A percentile compares a stretch with the other conserved stretches of the same genome.
Evolutionary conservation across 2,888 invertebrate species (phyloP).

Genomic region (Drosophila meridiana): DNA sequence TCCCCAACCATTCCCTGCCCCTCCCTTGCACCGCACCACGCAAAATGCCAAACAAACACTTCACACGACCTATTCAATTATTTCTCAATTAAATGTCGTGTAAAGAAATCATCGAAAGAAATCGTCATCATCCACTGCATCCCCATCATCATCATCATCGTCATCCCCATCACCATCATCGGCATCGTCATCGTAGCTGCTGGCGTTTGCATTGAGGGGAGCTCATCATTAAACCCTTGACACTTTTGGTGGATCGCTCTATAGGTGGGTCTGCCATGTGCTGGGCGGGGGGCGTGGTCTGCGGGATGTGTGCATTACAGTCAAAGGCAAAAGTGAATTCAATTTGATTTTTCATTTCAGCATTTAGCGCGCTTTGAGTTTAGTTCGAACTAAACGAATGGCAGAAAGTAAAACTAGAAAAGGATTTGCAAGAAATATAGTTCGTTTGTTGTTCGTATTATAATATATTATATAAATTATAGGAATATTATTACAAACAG

Average conservation of each 20-base stretch:
- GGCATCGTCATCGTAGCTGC: constrained; percentile 2
- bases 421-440: neutral
- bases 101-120: constrained; percentile 76
- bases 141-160: constrained; percentile 19
- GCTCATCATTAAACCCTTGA: constrained; percentile 60
- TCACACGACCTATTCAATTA: constrained; percentile 84
- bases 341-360: constrained; percentile 63
- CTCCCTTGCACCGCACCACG: neutral
- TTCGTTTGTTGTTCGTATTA: neutral
- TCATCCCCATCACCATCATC: constrained; percentile 9
- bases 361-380: constrained; percentile 26
- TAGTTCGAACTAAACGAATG: constrained; percentile 19
- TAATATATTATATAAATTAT: no score
- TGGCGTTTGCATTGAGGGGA: constrained; percentile 16
- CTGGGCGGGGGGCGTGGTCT: constrained; percentile 1
- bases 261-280: constrained; percentile 2
- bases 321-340: constrained; percentile 65
- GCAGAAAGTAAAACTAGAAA: neutral
- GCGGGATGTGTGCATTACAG: constrained; percentile 24
- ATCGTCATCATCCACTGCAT: constrained; percentile 34
- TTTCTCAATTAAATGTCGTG: constrained; percentile 83
- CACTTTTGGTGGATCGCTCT: constrained; percentile 56
- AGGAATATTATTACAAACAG: no score
- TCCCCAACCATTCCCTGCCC: no score
- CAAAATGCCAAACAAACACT: constrained; percentile 80